Evolutionary conservation across 2,797 vertebrate genomes (phyloP).

Genomic region (Microchirus variegatus): DNA sequence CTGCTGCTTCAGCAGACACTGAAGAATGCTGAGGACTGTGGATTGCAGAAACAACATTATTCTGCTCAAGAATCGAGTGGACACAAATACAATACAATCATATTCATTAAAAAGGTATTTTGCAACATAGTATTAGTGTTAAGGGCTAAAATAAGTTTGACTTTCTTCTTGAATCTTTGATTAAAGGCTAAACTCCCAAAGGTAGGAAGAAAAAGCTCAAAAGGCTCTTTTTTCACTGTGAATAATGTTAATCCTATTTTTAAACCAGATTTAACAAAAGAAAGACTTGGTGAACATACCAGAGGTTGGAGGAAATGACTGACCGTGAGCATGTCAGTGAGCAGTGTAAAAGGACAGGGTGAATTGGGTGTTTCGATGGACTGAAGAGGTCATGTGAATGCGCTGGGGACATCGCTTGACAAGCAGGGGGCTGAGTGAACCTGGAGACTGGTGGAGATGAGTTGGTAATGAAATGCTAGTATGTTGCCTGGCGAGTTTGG

Average conservation of each 20-base stretch:
- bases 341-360: too few species aligned
- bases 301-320: too few species aligned
- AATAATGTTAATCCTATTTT: neutral
- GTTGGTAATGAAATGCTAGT: neutral
- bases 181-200: neutral
- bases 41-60: constrained; percentile 14
- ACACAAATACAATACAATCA: neutral
- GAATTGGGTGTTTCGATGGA: too few species aligned
- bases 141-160: neutral
- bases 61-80: neutral
- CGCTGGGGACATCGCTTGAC: neutral
- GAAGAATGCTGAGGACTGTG: constrained; percentile 30
- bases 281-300: neutral
- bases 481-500: too few species aligned
- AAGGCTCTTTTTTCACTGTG: neutral
- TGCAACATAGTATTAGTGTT: neutral
- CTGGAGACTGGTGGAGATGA: neutral
- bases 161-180: neutral
- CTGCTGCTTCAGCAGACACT: constrained; percentile 29
- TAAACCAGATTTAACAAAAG: neutral
- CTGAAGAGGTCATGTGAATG: neutral
- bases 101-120: neutral
- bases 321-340: too few species aligned
- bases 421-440: neutral
- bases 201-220: neutral